Conservation (phyloP, 1,140 invertebrate genomes). For the Conus betulinus region DNA sequence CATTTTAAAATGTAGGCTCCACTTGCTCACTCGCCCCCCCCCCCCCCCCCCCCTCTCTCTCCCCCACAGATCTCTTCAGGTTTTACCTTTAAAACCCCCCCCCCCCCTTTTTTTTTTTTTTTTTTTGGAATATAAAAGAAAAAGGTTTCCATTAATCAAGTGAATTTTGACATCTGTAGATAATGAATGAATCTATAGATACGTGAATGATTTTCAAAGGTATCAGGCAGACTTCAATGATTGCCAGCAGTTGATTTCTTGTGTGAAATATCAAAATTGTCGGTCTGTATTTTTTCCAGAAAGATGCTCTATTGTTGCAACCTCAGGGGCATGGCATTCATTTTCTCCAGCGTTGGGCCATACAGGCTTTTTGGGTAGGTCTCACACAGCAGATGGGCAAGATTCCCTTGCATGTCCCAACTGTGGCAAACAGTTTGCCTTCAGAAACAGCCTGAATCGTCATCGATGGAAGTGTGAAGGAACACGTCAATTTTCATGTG, state of each 20-base stretch:
- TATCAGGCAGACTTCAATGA: no score
- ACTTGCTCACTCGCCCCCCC: no score
- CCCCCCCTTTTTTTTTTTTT: no score
- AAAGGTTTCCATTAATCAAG: no score
- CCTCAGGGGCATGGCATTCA: not conserved
- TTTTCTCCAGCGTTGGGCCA: not conserved
- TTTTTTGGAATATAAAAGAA: no score
- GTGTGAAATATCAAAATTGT: not conserved
- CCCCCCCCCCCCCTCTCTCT: no score
- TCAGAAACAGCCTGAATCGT: slow-evolving; percentile 39
- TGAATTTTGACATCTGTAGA: no score
- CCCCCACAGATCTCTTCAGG: no score
- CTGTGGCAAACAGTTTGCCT: slow-evolving; percentile 39
- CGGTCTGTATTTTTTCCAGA: not conserved
- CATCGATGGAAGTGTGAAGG: slow-evolving; percentile 49
- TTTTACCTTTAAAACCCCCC: no score
- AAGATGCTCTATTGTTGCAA: not conserved
- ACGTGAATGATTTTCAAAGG: no score
- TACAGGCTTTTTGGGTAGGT: not conserved
- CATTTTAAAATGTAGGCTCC: no score
- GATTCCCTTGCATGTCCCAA: slow-evolving; percentile 28
- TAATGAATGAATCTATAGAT: no score
- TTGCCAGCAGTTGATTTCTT: not conserved
- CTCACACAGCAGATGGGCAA: not conserved
- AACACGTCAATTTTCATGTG: slow-evolving; percentile 24